phyloP scores from a whole-genome alignment of 2,888 invertebrate genomes.

The Cryptocephalus moraei region DNA sequence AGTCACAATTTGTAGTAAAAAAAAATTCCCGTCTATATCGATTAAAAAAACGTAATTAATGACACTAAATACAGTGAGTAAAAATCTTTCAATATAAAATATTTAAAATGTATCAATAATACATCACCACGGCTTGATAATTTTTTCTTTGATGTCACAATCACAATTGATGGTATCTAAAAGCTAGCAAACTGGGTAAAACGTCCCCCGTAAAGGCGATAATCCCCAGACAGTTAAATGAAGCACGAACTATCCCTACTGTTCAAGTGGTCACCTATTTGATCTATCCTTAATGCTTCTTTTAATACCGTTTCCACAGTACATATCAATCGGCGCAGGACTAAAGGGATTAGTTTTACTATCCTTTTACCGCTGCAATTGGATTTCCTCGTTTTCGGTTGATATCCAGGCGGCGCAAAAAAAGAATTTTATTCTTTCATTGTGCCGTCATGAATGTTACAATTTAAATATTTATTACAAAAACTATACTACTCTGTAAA shows the following conservation, averaged over 20 bases:
- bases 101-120: background rate
- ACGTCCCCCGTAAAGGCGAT: conserved; percentile 1
- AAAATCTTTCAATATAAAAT: too few species aligned
- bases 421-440: background rate
- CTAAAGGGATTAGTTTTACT: conserved; percentile 11
- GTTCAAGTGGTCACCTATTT: conserved; percentile 10
- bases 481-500: too few species aligned
- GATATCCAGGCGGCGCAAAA: background rate
- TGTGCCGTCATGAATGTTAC: too few species aligned
- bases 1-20: background rate
- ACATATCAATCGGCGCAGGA: conserved; percentile 13
- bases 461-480: too few species aligned
- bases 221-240: conserved; percentile 12
- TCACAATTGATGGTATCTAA: too few species aligned
- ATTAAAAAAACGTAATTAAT: background rate
- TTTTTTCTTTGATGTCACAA: background rate
- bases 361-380: too few species aligned
- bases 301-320: conserved; percentile 10
- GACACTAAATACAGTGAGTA: background rate
- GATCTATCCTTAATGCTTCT: conserved; percentile 8
- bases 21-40: background rate
- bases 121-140: background rate
- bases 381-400: background rate
- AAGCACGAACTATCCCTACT: conserved; percentile 12
- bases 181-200: too few species aligned